Evolutionary conservation across 64 coral and sea anemone genomes (phyloP), one percentile per base, ranked within the genome.

Genomic region (Montipora foliosa): DNA sequence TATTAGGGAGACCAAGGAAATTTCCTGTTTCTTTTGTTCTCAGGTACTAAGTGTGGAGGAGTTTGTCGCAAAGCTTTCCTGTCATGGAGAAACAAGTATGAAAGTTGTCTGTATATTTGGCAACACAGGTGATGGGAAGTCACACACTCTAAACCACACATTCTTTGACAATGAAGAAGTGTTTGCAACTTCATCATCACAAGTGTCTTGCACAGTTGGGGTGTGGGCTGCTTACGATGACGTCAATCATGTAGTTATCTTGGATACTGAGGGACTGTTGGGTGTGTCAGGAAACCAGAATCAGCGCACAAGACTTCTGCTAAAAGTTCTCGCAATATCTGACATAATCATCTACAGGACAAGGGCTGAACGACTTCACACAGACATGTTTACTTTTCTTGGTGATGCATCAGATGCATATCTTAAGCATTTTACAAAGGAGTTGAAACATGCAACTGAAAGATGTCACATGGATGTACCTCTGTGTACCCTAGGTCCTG

Each of bases 31-130:
- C 37, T 37, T 37, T 37, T 37, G 37, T 37, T 46, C 59, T 49
- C 25, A 99, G 98, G 89, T 99, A 19, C 85, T 77, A 24, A 93
- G 82, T 78, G 74, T 81, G 6, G 89, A 99, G 8, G 92, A 99
- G 69, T 94, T 99, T 57, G 72, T 90, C 5, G 44, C 87, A 52
- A 94, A 74, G 78, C 89, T 99, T 29, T 75, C 57, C 8, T 94
- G 83, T 17, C 29, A 67, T 20, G 98, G 89, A 44, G 83, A 96
- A 67, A 61, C 92, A 21, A 89, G 78, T 59, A 81, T 89, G 84
- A 99, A 96, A 91, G 93, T 99, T 17, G 92, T 99, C 44, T 99
- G 95, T 4, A 99, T 99, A 94, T 99, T 99, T 99, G 98, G 98
- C 5, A 99, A 99, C 15, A 99, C 98, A 53, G 98, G 98, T 77